These are phyloP conservation scores for Petrolisthes manimaculis DNA, from an alignment of 2,888 invertebrate genomes.

Conservation along the genomic window DNA sequence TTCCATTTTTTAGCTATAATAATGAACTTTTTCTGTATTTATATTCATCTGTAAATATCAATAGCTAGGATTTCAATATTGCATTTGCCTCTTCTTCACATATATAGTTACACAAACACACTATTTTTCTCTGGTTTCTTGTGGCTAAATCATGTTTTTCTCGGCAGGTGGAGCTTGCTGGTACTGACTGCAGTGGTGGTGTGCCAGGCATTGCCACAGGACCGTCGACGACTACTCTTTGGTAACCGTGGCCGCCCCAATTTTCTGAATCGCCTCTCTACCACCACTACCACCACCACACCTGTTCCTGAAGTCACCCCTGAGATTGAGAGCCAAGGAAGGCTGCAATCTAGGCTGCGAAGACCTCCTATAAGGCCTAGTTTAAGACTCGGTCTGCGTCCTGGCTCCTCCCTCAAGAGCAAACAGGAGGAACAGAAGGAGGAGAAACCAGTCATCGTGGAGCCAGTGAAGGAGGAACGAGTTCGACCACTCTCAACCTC, in stretches of 20 bases:
- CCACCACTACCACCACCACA: not conserved
- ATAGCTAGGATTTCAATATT: too few species aligned
- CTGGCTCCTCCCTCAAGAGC: not conserved
- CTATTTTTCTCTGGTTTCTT: too few species aligned
- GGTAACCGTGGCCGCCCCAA: not conserved
- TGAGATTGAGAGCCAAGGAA: not conserved
- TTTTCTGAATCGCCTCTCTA: not conserved
- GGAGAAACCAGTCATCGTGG: not conserved
- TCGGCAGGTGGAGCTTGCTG: not conserved
- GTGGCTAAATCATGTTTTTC: too few species aligned
- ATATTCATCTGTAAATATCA: too few species aligned
- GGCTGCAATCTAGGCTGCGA: not conserved
- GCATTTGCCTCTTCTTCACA: too few species aligned
- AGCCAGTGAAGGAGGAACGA: not conserved
- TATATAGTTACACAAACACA: too few species aligned
- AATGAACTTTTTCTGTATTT: too few species aligned
- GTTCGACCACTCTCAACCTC: not conserved
- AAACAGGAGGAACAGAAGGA: slow-evolving; percentile 1
- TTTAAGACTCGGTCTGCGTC: slow-evolving; percentile 3
- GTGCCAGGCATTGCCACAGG: not conserved
- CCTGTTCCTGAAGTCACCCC: not conserved
- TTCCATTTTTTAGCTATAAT: too few species aligned
- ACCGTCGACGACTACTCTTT: not conserved
- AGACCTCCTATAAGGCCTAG: not conserved
- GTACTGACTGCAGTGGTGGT: not conserved